A percentile compares a stretch with the other conserved stretches of the same genome.
Evolutionary conservation across 2,113 vertebrate genomes (phyloP).

Genomic region (Austrofundulus limnaeus): DNA sequence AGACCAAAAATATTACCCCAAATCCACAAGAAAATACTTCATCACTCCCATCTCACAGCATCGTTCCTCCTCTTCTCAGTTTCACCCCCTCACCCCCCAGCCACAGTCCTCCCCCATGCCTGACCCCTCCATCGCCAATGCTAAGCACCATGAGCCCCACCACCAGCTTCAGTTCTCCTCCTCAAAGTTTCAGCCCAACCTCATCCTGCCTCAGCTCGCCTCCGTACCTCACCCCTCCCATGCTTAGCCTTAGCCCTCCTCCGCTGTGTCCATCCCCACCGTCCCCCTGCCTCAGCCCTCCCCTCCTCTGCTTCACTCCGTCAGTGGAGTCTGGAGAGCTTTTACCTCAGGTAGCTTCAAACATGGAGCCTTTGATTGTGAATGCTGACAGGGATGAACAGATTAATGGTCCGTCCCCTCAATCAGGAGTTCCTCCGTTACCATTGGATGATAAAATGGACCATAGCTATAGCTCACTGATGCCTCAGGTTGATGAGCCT

Average conservation of each 20-base stretch:
- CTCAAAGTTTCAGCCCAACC: conserved; percentile 68
- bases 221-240: conserved; percentile 70
- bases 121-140: conserved; percentile 53
- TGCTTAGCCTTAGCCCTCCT: conserved; percentile 71
- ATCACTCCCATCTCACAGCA: conserved; percentile 23
- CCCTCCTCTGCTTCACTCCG: conserved; percentile 71
- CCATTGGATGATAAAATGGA: conserved; percentile 51
- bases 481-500: conserved; percentile 58
- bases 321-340: conserved; percentile 54
- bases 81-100: conserved; percentile 63
- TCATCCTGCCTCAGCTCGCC: conserved; percentile 72
- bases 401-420: conserved; percentile 42
- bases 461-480: conserved; percentile 39
- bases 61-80: conserved; percentile 51
- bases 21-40: conserved; percentile 23
- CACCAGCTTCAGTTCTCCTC: conserved; percentile 58
- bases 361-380: conserved; percentile 56
- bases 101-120: conserved; percentile 64
- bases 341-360: conserved; percentile 63
- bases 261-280: conserved; percentile 63
- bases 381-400: conserved; percentile 51
- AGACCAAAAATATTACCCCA: conserved; percentile 15
- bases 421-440: conserved; percentile 43
- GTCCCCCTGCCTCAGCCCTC: conserved; percentile 63
- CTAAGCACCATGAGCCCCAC: conserved; percentile 41